phyloP scores from a whole-genome alignment of 2,113 vertebrate genomes.

The Diadophis punctatus region DNA sequence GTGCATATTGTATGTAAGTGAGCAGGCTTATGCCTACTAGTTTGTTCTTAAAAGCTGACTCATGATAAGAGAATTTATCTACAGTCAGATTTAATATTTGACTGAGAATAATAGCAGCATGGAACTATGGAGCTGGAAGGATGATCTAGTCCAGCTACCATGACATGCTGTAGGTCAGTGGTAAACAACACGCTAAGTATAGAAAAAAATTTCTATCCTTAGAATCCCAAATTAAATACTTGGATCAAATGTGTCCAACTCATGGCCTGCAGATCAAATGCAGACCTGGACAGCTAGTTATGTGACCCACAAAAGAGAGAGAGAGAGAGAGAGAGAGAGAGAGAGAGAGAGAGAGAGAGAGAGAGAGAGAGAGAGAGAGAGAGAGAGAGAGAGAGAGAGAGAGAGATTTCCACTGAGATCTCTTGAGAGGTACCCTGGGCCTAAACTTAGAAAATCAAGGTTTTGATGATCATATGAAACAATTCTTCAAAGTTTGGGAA shows the following conservation, averaged over 20 bases:
- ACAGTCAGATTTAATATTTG: neutral
- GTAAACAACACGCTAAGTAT: neutral
- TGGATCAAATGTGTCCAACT: neutral
- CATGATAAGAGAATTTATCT: neutral
- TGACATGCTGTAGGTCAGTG: neutral
- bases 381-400: no score
- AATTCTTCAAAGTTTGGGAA: neutral
- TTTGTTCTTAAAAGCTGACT: neutral
- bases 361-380: no score
- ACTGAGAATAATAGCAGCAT: neutral
- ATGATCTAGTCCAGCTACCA: neutral
- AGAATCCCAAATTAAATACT: neutral
- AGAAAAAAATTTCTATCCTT: neutral
- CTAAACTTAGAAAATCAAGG: neutral
- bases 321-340: no score
- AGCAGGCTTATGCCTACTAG: neutral
- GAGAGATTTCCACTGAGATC: neutral
- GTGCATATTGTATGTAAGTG: neutral
- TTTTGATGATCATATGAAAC: neutral
- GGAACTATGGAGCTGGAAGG: neutral
- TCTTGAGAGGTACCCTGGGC: neutral
- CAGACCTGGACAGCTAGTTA: neutral
- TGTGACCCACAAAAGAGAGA: neutral
- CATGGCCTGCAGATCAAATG: neutral
- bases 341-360: no score